Conservation (phyloP, 2,113 vertebrate species). For the Embiotoca jacksoni region DNA sequence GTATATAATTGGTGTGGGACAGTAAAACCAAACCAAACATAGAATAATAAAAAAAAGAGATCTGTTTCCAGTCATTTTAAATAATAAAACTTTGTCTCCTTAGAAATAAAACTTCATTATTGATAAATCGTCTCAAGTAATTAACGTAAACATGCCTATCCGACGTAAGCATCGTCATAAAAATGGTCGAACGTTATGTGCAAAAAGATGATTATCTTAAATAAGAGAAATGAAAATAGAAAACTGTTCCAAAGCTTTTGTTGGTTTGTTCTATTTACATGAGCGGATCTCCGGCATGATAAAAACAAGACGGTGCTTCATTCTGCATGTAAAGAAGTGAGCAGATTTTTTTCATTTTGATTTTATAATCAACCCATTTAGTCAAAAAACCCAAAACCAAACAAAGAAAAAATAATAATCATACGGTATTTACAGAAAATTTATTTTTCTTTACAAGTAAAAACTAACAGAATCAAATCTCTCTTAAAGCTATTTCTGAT, state of each 20-base stretch:
- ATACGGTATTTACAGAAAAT: slow-evolving; percentile 70
- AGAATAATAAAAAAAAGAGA: slow-evolving; percentile 30
- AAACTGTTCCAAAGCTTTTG: slow-evolving; percentile 58
- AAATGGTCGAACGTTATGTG: slow-evolving; percentile 56
- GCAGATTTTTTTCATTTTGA: slow-evolving; percentile 64
- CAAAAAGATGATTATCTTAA: slow-evolving; percentile 64
- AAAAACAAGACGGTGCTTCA: slow-evolving; percentile 40
- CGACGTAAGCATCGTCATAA: slow-evolving; percentile 54
- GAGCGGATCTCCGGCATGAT: slow-evolving; percentile 24
- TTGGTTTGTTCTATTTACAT: slow-evolving; percentile 76
- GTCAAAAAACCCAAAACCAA: slow-evolving; percentile 68
- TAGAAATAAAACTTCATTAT: slow-evolving; percentile 61
- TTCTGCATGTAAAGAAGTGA: slow-evolving; percentile 49
- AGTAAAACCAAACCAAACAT: slow-evolving; percentile 71
- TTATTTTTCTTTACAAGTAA: slow-evolving; percentile 52
- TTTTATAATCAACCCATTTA: slow-evolving; percentile 77
- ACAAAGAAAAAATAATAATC: slow-evolving; percentile 21
- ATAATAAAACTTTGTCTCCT: slow-evolving; percentile 56
- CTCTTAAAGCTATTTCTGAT: slow-evolving; percentile 82
- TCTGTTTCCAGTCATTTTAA: slow-evolving; percentile 53
- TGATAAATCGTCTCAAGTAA: slow-evolving; percentile 38
- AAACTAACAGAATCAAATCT: slow-evolving; percentile 57
- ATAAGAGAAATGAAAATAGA: slow-evolving; percentile 72
- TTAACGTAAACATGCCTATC: slow-evolving; percentile 61
- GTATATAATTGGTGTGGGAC: slow-evolving; percentile 75